phyloP scores from a whole-genome alignment of 2,113 vertebrate genomes.

The Neomonachus schauinslandi region DNA sequence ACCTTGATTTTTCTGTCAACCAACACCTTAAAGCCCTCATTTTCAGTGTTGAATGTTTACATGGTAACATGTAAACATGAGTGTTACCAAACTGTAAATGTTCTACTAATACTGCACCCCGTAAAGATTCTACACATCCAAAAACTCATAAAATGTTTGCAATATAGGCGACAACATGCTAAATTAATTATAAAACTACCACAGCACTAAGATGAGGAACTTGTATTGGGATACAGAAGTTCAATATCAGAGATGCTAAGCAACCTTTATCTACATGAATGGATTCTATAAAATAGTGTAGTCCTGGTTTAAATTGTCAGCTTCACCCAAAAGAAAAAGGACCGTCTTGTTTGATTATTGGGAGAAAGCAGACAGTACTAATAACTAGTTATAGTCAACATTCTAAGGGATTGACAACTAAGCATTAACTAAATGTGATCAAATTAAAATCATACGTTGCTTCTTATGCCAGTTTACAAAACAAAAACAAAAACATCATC shows the following conservation, averaged over 20 bases:
- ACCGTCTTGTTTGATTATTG: neutral
- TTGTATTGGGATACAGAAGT: neutral
- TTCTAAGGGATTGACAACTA: neutral
- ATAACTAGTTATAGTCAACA: neutral
- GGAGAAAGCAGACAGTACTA: neutral
- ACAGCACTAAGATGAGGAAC: neutral
- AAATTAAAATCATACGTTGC: neutral
- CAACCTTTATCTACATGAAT: neutral
- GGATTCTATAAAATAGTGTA: neutral
- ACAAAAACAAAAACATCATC: slow-evolving; percentile 35
- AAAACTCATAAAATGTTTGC: neutral
- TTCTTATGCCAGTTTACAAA: neutral
- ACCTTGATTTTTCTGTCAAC: neutral
- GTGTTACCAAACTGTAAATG: neutral
- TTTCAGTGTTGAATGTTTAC: neutral
- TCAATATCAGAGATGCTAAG: slow-evolving; percentile 27
- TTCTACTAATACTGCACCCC: neutral
- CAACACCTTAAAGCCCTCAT: neutral
- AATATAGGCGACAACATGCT: neutral
- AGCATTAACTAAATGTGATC: neutral
- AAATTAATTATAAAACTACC: neutral
- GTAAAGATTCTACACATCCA: neutral
- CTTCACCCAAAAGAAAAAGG: neutral
- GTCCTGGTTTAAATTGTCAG: neutral
- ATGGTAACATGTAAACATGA: neutral